Evolutionary conservation across 2,113 vertebrate species (phyloP).

Genomic region (Geococcyx californianus): DNA sequence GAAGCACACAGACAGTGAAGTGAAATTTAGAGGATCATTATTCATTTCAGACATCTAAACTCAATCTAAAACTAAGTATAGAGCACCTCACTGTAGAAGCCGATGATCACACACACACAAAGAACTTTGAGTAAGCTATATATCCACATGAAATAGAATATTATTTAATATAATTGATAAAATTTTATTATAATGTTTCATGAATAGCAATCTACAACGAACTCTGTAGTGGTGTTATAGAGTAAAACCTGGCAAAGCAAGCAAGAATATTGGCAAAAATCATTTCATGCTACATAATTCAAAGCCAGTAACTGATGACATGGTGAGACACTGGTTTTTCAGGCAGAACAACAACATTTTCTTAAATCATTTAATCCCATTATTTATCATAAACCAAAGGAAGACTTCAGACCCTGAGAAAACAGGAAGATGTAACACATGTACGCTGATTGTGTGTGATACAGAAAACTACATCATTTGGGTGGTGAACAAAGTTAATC

Average conservation of each 20-base stretch:
- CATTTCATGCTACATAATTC: not conserved
- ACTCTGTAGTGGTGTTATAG: not conserved
- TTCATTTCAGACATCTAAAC: not conserved
- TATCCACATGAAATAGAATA: not conserved
- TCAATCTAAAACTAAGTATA: not conserved
- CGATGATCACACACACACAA: not conserved
- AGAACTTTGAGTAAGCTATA: not conserved
- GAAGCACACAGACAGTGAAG: not conserved
- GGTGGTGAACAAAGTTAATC: not conserved
- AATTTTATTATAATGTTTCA: not conserved
- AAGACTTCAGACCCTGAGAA: not conserved
- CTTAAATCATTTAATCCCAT: not conserved
- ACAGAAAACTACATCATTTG: not conserved
- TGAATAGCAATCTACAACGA: not conserved
- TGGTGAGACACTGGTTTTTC: not conserved
- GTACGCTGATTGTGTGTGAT: accelerated
- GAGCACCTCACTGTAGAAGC: not conserved
- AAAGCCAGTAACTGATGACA: not conserved
- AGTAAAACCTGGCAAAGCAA: not conserved
- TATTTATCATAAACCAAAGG: not conserved
- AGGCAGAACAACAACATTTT: not conserved
- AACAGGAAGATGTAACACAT: not conserved
- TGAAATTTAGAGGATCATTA: not conserved
- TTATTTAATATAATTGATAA: not conserved
- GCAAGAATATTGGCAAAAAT: not conserved